These are phyloP conservation scores for Dunckerocampus dactyliophorus DNA, from an alignment of 2,113 vertebrate species.

Conservation along the genomic window DNA sequence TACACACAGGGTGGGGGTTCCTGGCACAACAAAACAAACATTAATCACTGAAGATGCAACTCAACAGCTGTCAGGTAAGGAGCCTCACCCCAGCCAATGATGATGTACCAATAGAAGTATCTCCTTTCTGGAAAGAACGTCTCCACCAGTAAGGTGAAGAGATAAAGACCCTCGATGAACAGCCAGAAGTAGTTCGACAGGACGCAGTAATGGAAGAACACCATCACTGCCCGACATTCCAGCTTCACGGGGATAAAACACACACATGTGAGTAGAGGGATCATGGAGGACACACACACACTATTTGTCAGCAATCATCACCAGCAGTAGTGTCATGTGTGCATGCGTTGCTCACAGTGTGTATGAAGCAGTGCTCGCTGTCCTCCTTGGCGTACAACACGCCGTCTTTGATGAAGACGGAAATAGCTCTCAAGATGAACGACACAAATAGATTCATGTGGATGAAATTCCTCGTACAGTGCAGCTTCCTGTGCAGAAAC, in stretches of 20 bases:
- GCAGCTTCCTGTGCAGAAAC: constrained; percentile 81
- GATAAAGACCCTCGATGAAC: constrained; percentile 95
- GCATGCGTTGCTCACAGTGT: constrained; percentile 70
- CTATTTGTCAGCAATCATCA: background rate
- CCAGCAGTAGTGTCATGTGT: too few relatives aligned
- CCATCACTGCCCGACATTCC: constrained; percentile 91
- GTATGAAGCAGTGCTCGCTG: constrained; percentile 87
- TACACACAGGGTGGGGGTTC: constrained; percentile 89
- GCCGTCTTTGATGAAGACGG: constrained; percentile 95
- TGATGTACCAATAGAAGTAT: constrained; percentile 93
- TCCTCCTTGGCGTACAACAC: constrained; percentile 89
- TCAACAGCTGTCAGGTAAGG: background rate
- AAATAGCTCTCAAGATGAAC: constrained; percentile 92
- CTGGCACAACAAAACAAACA: constrained; percentile 53
- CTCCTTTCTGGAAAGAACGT: constrained; percentile 95
- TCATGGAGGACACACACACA: too few relatives aligned
- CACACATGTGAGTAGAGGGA: background rate
- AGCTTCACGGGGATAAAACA: constrained; percentile 67
- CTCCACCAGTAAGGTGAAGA: constrained; percentile 92
- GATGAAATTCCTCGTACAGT: constrained; percentile 96
- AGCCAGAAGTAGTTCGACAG: constrained; percentile 99
- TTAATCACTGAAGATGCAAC: background rate
- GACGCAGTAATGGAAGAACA: constrained; percentile 97
- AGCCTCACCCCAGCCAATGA: constrained; percentile 75
- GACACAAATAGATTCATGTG: constrained; percentile 98